Base-by-base conservation (phyloP, 2,888 invertebrate species). In the Clusia tigrina region DNA sequence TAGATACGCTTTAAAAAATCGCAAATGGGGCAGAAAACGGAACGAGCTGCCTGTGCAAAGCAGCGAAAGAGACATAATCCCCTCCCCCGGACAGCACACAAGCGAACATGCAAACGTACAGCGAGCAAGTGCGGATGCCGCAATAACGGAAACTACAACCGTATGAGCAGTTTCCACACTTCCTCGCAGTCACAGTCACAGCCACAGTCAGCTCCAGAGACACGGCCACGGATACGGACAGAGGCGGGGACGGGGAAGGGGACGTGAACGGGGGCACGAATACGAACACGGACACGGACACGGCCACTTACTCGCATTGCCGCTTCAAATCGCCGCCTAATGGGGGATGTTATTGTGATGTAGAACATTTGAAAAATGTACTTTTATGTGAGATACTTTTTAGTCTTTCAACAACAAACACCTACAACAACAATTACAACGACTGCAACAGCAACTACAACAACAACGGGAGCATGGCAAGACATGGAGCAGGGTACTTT, bases 11-110 rank as follows among this genome's bases (percentile, higher is more conserved):
- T 42, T 46, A 54, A 62, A 42, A 56, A 46, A 60, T 53, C 70
- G 72, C 77, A 79, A 79, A 79, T 79, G 79, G 79, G 67, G 72
- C 79, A 79, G 78, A 79, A 79, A 75, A 72, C 73, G 73, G 74
- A 78, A 78, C 73, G 77, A 75, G 71, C 76, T 68, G 76, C 74
- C 32, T 32, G n/a, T n/a, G n/a, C n/a, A n/a, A n/a, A 9, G 12
- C 32, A 32, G 6, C 6, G 6, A 32, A 9, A 32, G 12, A 12
- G 6, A 6, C 32, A 12, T 12, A 32, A 32, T 32, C 12, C 32
- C 32, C 6, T 12, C 6, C 32, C 32, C 48, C 48, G 22, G n/a
- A 6, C 3, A 42, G 15, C 9, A 42, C 42, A 42, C 9, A 3
- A 12, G 12, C 32, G 12, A 32, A 6, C 6, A 32, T 9, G 12